Conservation (phyloP, 1,140 invertebrate species). For the Melitaea cinxia region DNA sequence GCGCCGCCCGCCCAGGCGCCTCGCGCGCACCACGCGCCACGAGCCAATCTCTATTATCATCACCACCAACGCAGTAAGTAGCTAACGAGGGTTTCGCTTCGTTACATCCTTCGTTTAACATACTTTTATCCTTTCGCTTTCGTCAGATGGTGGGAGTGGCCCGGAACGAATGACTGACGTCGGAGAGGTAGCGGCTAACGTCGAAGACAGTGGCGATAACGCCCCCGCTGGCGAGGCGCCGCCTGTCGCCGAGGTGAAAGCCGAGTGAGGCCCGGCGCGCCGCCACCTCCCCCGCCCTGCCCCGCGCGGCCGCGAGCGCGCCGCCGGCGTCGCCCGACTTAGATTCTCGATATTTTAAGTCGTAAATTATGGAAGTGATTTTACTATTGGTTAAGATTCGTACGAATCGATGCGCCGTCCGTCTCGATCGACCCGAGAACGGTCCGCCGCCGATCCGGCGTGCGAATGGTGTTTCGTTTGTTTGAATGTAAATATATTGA, state of each 20-base stretch:
- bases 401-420: slow-evolving; percentile 42
- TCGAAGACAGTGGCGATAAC: slow-evolving; percentile 45
- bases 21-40: slow-evolving; percentile 51
- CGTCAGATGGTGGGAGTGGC: slow-evolving; percentile 55
- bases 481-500: slow-evolving; percentile 75
- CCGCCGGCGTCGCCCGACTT: slow-evolving; percentile 47
- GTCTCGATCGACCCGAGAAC: slow-evolving; percentile 35
- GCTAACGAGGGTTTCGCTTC: background rate
- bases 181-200: slow-evolving; percentile 44
- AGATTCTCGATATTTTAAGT: slow-evolving; percentile 74
- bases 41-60: slow-evolving; percentile 60
- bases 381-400: slow-evolving; percentile 66
- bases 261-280: slow-evolving; percentile 53
- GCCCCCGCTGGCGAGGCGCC: slow-evolving; percentile 51
- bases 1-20: slow-evolving; percentile 54
- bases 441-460: slow-evolving; percentile 41
- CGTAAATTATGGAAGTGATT: slow-evolving; percentile 79
- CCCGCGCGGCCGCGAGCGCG: slow-evolving; percentile 30
- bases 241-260: slow-evolving; percentile 53
- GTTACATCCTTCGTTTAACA: background rate
- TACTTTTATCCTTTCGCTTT: background rate
- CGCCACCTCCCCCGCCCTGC: slow-evolving; percentile 14
- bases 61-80: slow-evolving; percentile 72
- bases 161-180: slow-evolving; percentile 50
- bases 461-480: slow-evolving; percentile 55